A percentile compares a stretch with the other conserved stretches of the same genome.
Conservation (phyloP, 2,113 vertebrate genomes). For the Cygnus atratus region DNA sequence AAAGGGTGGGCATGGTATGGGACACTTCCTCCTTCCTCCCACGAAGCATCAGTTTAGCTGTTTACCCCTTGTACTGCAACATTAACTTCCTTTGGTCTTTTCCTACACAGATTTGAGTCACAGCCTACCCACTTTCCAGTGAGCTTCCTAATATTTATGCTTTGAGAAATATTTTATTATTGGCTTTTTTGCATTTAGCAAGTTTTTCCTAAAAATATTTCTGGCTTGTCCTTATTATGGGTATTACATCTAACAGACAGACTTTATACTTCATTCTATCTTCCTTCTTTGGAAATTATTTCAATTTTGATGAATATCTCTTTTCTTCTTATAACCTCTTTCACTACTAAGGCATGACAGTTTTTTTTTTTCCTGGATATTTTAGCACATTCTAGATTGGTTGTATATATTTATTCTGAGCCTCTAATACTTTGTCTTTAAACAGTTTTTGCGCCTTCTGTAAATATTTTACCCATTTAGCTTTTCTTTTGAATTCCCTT, state of each 20-base stretch:
- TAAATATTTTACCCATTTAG: constrained; percentile 61
- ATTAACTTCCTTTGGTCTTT: neutral
- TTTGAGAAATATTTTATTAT: constrained; percentile 37
- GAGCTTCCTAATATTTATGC: neutral
- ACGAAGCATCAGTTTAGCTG: neutral
- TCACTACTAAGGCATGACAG: constrained; percentile 22
- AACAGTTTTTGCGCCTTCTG: constrained; percentile 52
- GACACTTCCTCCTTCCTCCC: neutral
- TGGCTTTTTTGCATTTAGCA: constrained; percentile 45
- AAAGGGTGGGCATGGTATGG: neutral
- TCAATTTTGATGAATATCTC: constrained; percentile 54
- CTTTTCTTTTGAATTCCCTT: constrained; percentile 60
- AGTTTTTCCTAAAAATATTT: constrained; percentile 52
- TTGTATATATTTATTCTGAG: constrained; percentile 42
- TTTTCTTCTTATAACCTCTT: constrained; percentile 46
- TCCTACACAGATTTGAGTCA: neutral
- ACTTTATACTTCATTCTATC: constrained; percentile 10
- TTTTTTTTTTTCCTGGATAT: neutral
- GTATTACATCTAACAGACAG: constrained; percentile 24
- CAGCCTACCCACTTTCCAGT: neutral
- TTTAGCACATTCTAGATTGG: constrained; percentile 53
- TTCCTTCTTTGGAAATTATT: constrained; percentile 70
- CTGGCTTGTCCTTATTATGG: constrained; percentile 26
- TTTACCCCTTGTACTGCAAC: neutral
- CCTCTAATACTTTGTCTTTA: constrained; percentile 60